Percentiles rank a stretch among this genome's conserved stretches.
Conservation (phyloP, 2,797 vertebrate genomes). For the Argyrosomus regius region DNA sequence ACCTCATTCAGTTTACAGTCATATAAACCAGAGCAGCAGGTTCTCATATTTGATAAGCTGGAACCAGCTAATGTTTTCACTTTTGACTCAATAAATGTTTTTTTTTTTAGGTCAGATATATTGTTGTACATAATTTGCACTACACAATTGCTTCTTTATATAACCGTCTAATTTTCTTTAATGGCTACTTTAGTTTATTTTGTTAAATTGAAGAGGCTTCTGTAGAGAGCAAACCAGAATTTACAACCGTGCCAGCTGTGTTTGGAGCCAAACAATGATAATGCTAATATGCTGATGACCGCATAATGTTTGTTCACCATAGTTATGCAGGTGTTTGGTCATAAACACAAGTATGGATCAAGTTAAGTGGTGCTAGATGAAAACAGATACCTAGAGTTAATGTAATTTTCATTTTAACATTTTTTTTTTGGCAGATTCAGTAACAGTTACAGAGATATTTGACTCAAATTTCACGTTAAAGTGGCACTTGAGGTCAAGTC, state of each 20-base stretch:
- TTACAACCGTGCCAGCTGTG: background rate
- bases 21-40: background rate
- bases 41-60: background rate
- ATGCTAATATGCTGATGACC: background rate
- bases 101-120: background rate
- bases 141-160: no score
- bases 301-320: background rate
- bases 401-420: background rate
- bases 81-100: background rate
- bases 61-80: background rate
- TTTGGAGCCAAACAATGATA: background rate
- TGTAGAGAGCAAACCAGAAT: background rate
- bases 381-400: background rate
- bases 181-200: background rate
- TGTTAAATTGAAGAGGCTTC: background rate
- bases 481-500: background rate
- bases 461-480: no score
- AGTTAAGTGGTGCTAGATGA: background rate
- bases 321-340: background rate
- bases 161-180: background rate
- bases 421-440: no score
- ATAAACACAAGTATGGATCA: background rate
- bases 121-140: background rate
- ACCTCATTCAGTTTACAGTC: background rate
- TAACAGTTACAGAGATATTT: no score